Conservation (phyloP, 2,113 vertebrate species). For the Pseudois nayaur region DNA sequence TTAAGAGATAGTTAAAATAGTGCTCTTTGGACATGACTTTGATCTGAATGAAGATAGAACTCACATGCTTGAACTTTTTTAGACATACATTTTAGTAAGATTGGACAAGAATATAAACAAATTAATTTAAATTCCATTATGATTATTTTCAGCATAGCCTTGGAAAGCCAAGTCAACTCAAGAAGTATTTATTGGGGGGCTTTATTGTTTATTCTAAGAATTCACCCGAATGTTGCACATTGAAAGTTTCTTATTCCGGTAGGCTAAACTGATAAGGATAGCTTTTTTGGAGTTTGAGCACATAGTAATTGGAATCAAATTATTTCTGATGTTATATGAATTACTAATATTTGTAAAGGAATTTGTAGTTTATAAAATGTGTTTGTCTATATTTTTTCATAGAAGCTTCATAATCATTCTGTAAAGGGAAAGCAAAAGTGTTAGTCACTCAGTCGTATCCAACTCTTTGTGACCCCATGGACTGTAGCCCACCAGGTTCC, state of each 20-base stretch:
- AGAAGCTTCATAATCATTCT: background rate
- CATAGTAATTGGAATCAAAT: background rate
- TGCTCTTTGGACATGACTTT: background rate
- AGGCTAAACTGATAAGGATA: background rate
- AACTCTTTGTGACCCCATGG: background rate
- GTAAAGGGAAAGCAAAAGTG: background rate
- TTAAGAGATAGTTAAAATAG: background rate
- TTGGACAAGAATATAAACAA: background rate
- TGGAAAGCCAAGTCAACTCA: background rate
- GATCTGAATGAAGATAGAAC: background rate
- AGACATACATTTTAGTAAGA: background rate
- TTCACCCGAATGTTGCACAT: background rate
- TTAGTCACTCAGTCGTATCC: background rate
- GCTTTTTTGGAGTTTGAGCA: background rate
- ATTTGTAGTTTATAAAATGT: background rate
- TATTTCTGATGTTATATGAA: background rate
- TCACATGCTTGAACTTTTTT: background rate
- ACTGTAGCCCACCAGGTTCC: background rate
- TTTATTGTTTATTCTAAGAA: background rate
- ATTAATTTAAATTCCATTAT: background rate
- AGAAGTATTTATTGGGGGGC: background rate
- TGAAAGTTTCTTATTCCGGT: background rate
- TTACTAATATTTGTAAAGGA: constrained; percentile 5
- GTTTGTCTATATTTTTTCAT: background rate
- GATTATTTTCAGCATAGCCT: background rate